A percentile compares a stretch with the other conserved stretches of the same genome.
These are phyloP conservation scores for Apolygus lucorum DNA, from an alignment of 1,140 invertebrate species.

Conservation along the genomic window DNA sequence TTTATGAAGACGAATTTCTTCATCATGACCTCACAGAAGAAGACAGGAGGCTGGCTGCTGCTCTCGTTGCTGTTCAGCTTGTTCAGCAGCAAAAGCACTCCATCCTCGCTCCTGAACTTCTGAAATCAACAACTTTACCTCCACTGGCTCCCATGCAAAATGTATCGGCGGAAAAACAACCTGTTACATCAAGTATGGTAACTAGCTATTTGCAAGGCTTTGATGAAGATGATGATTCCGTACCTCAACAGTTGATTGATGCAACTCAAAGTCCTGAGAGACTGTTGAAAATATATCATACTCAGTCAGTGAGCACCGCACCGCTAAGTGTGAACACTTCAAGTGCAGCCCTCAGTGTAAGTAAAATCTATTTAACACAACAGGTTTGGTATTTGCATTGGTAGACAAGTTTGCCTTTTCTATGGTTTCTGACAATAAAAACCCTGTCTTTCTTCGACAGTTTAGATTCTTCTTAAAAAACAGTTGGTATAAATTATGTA, in stretches of 20 bases:
- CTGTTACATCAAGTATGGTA: slow-evolving; percentile 32
- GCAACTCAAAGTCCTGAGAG: slow-evolving; percentile 28
- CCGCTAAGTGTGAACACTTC: slow-evolving; percentile 8
- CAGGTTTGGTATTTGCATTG: no score
- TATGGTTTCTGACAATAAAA: no score
- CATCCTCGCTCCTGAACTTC: slow-evolving; percentile 25
- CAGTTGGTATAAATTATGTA: no score
- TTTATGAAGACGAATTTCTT: slow-evolving; percentile 43
- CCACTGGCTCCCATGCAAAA: slow-evolving; percentile 29
- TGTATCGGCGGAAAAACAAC: slow-evolving; percentile 31
- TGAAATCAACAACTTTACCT: slow-evolving; percentile 22
- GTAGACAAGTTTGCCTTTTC: no score
- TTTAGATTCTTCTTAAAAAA: no score
- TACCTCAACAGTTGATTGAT: slow-evolving; percentile 28
- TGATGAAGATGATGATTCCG: slow-evolving; percentile 30
- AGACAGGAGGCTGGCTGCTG: slow-evolving; percentile 44
- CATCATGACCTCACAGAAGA: slow-evolving; percentile 44
- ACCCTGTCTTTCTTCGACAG: no score
- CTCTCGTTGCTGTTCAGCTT: slow-evolving; percentile 46
- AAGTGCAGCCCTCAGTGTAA: background rate
- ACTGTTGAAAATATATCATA: slow-evolving; percentile 32
- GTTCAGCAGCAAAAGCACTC: slow-evolving; percentile 44
- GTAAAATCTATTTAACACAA: no score
- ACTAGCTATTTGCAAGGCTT: slow-evolving; percentile 34
- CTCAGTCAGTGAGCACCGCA: slow-evolving; percentile 7